Base-by-base conservation (phyloP, 2,113 vertebrate genomes). In the Galbula dea region DNA sequence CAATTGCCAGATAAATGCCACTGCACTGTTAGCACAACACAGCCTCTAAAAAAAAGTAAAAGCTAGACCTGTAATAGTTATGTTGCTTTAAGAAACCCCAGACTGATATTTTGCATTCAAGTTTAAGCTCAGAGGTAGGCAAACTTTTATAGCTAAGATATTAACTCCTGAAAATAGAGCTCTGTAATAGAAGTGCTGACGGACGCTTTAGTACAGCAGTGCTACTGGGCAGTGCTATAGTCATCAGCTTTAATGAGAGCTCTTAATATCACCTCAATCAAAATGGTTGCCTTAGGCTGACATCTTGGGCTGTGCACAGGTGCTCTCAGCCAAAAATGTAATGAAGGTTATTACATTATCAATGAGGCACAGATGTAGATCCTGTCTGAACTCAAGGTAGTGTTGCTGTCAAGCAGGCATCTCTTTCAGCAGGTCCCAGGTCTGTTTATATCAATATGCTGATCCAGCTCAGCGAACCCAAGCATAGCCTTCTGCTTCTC, bases 361-460 rank as follows among this genome's bases (percentile, higher is more conserved):
- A 95, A 83, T 61, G 95, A 97, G 96, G 92, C 97, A 96, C 97
- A 98, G 98, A 97, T 98, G 98, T 94, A 97, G 95, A 95, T 93
- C 89, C 96, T 59, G 61, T 61, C 95, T 96, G 96, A 97, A 95
- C 92, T 94, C 90, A 89, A 68, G 94, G 94, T 77, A 94, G 67
- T 77, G 79, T 76, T 79, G 83, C 48, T 95, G 97, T 97, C 98
- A 97, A 97, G 89, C 71, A 92, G 90, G 63, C 29, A 46, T 77
- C 94, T 97, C 97, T 96, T 97, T 83, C 77, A 24, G 91, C 39
- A 65, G 88, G 94, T 93, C 94, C 89, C 89, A 80, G 84, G 63
- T 95, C 97, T 92, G 95, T 95, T 93, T 89, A 88, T 89, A 95
- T 91, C 95, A 91, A 94, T 93, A 95, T 74, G 79, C 95, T 87